Base-by-base conservation (phyloP, 1,140 invertebrate species). In the Protaetia brevitarsis region DNA sequence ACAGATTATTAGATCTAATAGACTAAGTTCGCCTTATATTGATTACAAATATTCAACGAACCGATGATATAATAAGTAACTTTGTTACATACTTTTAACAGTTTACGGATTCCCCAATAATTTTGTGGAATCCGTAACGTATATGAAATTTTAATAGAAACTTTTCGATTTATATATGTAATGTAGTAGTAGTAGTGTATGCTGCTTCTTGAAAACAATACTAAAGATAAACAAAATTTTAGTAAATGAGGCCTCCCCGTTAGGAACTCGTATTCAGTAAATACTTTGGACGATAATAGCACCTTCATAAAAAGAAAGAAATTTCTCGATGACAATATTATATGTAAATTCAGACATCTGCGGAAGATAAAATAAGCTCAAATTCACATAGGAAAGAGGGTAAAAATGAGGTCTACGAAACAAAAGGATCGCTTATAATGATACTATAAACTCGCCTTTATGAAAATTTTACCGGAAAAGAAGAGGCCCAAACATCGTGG, bases 401-500 rank as follows among this genome's bases (percentile, higher is more conserved):
- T 34, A 61, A 61, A 61, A 36, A 61, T 13, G 29, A 61, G 31
- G 13, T 11, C 41, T 16, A 51, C 41, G 45, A 63, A 63, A 63
- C 37, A 45, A 45, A 63, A 41, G 61, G 27, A 16, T 13, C 11
- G 60, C 28, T 66, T 51, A 51, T 51, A 51, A 51, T 51, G 41
- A 51, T 23, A 23, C 41, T 2, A 51, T 51, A 51, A 51, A 51
- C 41, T 51, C 19, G 41, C 41, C 60, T 64, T 69, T 68, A 68
- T 66, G 61, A 66, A 66, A 68, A 66, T 66, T 57, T 66, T 59
- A 16, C 31, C 59, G 61, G 28, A 63, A 66, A 45, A 56, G 51
- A n/a, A n/a, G 67, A 66, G 51, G 41, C 45, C 68, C 60, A 69
- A 69, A 66, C 65, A 65, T 63, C 64, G 64, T 58, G 64, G 41